These are phyloP conservation scores for Grammomys dolichurus DNA, from an alignment of 2,113 vertebrate species.

Conservation along the genomic window DNA sequence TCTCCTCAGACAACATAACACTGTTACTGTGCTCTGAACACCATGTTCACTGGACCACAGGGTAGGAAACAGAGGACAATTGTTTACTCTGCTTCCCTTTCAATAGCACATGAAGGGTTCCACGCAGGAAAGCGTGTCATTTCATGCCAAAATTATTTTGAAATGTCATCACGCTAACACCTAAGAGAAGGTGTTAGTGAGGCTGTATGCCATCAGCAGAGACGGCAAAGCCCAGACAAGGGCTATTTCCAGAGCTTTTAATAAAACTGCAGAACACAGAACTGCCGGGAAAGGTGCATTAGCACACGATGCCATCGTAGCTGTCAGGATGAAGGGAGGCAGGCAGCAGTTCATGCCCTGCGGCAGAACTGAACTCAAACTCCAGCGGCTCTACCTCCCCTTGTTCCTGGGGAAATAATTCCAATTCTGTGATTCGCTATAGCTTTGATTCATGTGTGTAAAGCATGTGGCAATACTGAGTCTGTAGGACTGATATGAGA, in stretches of 20 bases:
- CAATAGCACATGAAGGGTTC: neutral
- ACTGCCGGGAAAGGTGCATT: neutral
- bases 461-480: neutral
- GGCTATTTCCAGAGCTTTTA: conserved; percentile 37
- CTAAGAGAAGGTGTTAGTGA: conserved; percentile 9
- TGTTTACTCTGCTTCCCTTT: neutral
- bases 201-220: neutral
- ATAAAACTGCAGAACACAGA: neutral
- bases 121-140: neutral
- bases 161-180: conserved; percentile 57
- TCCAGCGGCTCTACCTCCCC: neutral
- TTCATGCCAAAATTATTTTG: neutral
- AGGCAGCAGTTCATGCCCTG: neutral
- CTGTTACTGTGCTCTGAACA: neutral
- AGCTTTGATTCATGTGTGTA: neutral
- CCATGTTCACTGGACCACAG: neutral
- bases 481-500: neutral
- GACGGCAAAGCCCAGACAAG: neutral
- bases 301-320: neutral
- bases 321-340: neutral
- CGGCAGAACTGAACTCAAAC: neutral
- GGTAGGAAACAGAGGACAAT: neutral
- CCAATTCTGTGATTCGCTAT: neutral
- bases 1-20: neutral
- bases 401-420: neutral